Percentiles rank a stretch among this genome's conserved stretches.
phyloP scores from a whole-genome alignment of 2,797 vertebrate genomes.

The Denticeps clupeoides region DNA sequence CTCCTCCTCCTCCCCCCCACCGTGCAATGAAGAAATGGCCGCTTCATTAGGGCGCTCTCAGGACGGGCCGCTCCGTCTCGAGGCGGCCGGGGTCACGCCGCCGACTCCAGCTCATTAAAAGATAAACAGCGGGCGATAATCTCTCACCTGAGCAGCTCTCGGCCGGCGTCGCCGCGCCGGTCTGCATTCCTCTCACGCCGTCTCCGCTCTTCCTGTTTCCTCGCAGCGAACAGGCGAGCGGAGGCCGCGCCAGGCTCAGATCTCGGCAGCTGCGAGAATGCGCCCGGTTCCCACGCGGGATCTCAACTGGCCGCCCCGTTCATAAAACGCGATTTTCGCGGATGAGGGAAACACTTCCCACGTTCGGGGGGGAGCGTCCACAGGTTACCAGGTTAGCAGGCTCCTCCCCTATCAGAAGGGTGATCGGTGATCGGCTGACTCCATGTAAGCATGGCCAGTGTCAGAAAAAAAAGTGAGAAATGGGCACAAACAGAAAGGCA shows the following conservation, averaged over 20 bases:
- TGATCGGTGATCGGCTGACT: no score
- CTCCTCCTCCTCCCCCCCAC: constrained; percentile 26
- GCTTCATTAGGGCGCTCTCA: constrained; percentile 28
- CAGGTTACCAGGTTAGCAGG: no score
- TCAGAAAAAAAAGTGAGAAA: not conserved
- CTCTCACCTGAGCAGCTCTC: no score
- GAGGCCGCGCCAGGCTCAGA: constrained; percentile 34
- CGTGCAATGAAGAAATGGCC: constrained; percentile 14
- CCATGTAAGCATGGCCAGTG: no score
- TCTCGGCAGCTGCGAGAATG: constrained; percentile 35
- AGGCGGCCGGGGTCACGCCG: constrained; percentile 23
- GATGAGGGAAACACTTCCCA: constrained; percentile 27
- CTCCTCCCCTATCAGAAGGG: no score
- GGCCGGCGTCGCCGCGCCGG: no score
- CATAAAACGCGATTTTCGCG: constrained; percentile 31
- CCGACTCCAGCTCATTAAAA: no score
- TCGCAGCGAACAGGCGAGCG: constrained; percentile 33
- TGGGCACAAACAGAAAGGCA: not conserved
- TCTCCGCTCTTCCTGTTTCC: constrained; percentile 39
- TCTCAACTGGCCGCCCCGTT: constrained; percentile 33
- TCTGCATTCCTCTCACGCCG: constrained; percentile 30
- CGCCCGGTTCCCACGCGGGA: constrained; percentile 31
- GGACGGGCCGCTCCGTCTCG: constrained; percentile 20
- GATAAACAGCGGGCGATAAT: no score
- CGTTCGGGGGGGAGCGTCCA: no score